Evolutionary conservation across 1,140 invertebrate species (phyloP), one percentile per base, ranked within the genome.

Genomic region (Hesperophylax magnus): DNA sequence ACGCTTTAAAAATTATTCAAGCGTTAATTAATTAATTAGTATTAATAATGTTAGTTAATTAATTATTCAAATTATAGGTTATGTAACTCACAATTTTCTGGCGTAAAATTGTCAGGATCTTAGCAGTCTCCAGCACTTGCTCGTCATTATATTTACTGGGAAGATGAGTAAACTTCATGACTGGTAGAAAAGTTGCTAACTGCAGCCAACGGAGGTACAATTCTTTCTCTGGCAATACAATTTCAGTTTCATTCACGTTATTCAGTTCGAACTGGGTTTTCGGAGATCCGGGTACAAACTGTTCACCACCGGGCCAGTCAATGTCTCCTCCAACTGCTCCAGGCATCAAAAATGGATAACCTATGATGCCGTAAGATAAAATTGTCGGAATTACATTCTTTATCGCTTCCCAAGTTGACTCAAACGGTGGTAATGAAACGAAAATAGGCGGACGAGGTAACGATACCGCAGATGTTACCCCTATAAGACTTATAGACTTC

Each of bases 141-240:
- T 94, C 93, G 84, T 96, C 94, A 17, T 94, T 93, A 85, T 97
- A 98, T 85, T 96, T 95, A 85, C 94, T 97, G 0, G 98, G 97
- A 7, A 97, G 87, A 85, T 97, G 93, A 0, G 96, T 97, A 84
- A 98, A 98, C 86, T 98, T 95, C 86, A 99, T 95, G 0, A 97
- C 95, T 0, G 98, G 97, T 63, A 99, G 86, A 86, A 98, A 98
- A 0, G 96, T 95, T n/a, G 96, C 94, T 79, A 97, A 88, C 86
- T 98, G 96, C n/a, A 98, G 87, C 98, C 98, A 99, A 67, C 98
- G 91, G 65, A 98, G 94, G 85, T 97, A 99, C 8, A 99, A 89
- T 86, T 99, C 97, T 82, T 93, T 92, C 75, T 97, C 95, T 0
- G 96, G 96, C 17, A 96, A 84, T 53, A 89, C 90, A 17, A 92